These are phyloP conservation scores for Hippocampus barbouri DNA, from an alignment of 2,113 vertebrate species.

Conservation along the genomic window DNA sequence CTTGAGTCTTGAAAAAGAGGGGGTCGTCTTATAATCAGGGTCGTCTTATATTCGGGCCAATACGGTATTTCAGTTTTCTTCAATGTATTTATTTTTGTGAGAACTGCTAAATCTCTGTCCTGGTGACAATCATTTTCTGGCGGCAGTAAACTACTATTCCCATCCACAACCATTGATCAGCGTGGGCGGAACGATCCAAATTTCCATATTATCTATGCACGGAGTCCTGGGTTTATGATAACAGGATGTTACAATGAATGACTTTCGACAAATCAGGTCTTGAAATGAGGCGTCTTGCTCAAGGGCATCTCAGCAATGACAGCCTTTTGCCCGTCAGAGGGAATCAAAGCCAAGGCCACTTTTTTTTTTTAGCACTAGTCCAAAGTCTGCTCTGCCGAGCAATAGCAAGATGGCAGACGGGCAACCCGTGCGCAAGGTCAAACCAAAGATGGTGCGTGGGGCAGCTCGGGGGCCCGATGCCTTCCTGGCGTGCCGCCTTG, in stretches of 20 bases:
- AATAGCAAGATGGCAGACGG: not conserved
- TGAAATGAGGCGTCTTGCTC: not conserved
- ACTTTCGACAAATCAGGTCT: not conserved
- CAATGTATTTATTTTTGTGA: not conserved
- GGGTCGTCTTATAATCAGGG: too few species aligned
- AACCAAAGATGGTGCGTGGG: not conserved
- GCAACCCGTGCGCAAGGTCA: not conserved
- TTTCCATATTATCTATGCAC: not conserved
- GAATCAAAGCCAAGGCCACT: not conserved
- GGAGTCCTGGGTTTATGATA: not conserved
- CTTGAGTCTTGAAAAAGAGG: too few species aligned
- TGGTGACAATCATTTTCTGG: too few species aligned
- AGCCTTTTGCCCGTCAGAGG: not conserved
- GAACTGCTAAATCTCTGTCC: not conserved
- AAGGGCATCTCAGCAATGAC: not conserved
- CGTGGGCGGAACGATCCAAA: not conserved
- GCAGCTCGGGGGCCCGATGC: constrained; percentile 35
- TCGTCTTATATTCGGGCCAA: too few species aligned
- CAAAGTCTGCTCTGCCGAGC: not conserved
- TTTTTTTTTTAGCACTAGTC: not conserved
- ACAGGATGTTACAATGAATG: not conserved
- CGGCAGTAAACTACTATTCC: too few species aligned
- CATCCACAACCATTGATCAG: not conserved
- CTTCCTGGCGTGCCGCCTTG: constrained; percentile 14
- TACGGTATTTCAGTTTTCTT: too few species aligned